These are phyloP conservation scores for Porites australiensis DNA, from an alignment of 64 coral and sea anemone species.

Conservation along the genomic window DNA sequence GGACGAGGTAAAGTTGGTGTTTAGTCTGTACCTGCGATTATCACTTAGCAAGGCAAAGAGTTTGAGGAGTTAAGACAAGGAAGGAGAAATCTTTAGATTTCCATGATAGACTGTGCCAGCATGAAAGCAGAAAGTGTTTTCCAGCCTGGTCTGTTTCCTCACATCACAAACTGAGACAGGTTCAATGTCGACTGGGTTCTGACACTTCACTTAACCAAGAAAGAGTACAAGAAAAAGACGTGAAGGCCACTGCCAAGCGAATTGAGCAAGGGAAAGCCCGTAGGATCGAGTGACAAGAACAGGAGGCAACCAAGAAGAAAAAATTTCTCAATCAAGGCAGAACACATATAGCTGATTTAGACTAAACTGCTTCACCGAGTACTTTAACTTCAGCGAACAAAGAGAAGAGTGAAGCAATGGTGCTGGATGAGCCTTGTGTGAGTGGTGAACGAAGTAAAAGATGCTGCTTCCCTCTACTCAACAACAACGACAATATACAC, in stretches of 20 bases:
- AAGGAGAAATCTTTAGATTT: conserved; percentile 63
- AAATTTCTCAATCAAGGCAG: conserved; percentile 13
- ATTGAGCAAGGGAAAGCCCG: conserved; percentile 28
- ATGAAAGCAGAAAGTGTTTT: conserved; percentile 46
- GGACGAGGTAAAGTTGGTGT: conserved; percentile 15
- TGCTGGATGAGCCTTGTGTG: conserved; percentile 19
- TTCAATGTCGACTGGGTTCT: conserved; percentile 65
- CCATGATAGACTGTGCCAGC: conserved; percentile 56
- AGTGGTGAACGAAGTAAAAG: conserved; percentile 36
- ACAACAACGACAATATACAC: conserved; percentile 12
- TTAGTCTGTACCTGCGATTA: conserved; percentile 33
- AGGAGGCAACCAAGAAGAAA: conserved; percentile 34
- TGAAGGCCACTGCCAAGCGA: not conserved
- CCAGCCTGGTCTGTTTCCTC: conserved; percentile 56
- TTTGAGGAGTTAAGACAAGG: conserved; percentile 35
- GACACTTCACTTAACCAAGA: not conserved
- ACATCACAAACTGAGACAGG: conserved; percentile 56
- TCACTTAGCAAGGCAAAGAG: conserved; percentile 55
- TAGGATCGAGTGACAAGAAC: conserved; percentile 30
- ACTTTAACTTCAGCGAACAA: conserved; percentile 3
- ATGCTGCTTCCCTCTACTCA: conserved; percentile 22
- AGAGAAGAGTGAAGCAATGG: conserved; percentile 22
- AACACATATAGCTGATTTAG: conserved; percentile 1
- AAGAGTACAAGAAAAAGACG: too few species aligned
- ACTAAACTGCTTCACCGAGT: conserved; percentile 7